Percentiles rank a stretch among this genome's conserved stretches.
phyloP scores from a whole-genome alignment of 2,797 vertebrate species.

The Dendrocincla tyrannina region DNA sequence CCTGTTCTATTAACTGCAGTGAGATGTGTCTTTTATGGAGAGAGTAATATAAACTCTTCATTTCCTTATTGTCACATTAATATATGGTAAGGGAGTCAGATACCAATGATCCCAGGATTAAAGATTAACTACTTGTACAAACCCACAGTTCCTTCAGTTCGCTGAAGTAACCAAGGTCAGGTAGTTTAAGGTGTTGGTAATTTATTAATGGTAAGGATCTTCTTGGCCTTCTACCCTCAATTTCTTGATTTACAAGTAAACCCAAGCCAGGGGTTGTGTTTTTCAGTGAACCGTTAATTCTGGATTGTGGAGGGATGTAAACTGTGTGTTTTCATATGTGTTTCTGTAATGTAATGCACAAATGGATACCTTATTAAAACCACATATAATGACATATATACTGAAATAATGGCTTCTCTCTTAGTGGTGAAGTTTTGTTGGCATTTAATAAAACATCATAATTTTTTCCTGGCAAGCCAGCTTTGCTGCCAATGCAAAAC shows the following conservation, averaged over 20 bases:
- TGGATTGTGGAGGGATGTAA: not conserved
- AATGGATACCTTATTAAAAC: not conserved
- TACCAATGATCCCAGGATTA: not conserved
- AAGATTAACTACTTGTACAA: not conserved
- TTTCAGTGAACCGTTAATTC: not conserved
- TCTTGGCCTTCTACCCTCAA: not conserved
- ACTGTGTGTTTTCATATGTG: not conserved
- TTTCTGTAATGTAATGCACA: not conserved
- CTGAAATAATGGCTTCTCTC: not conserved
- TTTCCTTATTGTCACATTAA: not conserved
- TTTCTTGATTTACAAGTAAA: not conserved
- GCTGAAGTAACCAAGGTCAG: not conserved
- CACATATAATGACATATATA: not conserved
- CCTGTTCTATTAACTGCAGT: not conserved
- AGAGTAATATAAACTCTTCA: not conserved
- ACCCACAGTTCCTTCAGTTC: not conserved
- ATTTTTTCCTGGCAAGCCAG: not conserved
- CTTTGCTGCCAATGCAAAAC: not conserved
- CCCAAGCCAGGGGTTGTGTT: not conserved
- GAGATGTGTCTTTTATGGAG: not conserved
- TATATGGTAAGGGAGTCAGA: not conserved
- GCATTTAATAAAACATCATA: not conserved
- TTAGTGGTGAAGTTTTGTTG: not conserved
- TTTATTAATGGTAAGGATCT: not conserved
- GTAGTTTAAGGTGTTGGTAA: not conserved